Evolutionary conservation across 2,888 invertebrate species (phyloP).

Genomic region (Rutpela maculata): DNA sequence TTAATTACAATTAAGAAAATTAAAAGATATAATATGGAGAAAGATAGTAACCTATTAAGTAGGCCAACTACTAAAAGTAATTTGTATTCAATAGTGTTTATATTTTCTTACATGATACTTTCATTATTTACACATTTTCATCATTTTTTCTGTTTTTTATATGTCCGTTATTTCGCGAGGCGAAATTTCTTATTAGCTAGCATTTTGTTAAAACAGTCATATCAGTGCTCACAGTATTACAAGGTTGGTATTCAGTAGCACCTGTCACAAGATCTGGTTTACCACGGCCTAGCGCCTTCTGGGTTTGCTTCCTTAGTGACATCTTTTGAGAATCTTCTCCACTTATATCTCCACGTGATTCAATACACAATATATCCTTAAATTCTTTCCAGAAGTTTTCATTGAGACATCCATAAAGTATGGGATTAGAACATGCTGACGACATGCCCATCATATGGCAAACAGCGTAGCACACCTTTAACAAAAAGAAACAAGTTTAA

Average conservation of each 20-base stretch:
- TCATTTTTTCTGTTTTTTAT: constrained; percentile 33
- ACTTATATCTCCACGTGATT: constrained; percentile 60
- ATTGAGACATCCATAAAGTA: constrained; percentile 95
- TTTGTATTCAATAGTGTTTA: too few relatives aligned
- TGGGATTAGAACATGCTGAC: constrained; percentile 93
- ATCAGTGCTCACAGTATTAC: constrained; percentile 75
- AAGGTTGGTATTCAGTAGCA: constrained; percentile 71
- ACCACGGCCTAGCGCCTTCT: constrained; percentile 61
- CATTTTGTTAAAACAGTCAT: constrained; percentile 73
- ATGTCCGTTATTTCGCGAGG: constrained; percentile 52
- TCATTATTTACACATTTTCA: constrained; percentile 20
- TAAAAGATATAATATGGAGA: too few relatives aligned
- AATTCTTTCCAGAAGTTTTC: constrained; percentile 95
- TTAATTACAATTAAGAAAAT: too few relatives aligned
- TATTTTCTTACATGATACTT: too few relatives aligned
- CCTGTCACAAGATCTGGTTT: constrained; percentile 64
- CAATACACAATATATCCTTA: constrained; percentile 83
- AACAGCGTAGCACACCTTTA: constrained; percentile 69
- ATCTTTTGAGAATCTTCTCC: constrained; percentile 74
- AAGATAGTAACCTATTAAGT: too few relatives aligned
- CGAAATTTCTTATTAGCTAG: constrained; percentile 69
- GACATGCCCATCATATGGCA: constrained; percentile 82
- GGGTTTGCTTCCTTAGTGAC: constrained; percentile 70
- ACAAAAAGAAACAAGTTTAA: constrained; percentile 40
- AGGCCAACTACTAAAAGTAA: too few relatives aligned